phyloP scores from a whole-genome alignment of 2,113 vertebrate genomes.

The Formicarius rufipectus region DNA sequence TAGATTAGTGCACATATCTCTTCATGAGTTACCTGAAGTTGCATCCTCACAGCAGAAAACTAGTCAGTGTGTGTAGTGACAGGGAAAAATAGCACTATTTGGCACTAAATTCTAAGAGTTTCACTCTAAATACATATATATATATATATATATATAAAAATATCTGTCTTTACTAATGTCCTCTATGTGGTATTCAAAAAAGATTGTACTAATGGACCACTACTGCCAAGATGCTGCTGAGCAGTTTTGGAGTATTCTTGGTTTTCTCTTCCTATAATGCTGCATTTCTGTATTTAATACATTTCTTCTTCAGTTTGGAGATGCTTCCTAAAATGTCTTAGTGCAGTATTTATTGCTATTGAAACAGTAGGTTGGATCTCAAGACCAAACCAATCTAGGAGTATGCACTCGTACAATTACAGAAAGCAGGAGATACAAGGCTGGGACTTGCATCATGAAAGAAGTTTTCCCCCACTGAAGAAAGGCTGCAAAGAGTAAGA shows the following conservation, averaged over 20 bases:
- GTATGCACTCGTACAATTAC: rapidly evolving
- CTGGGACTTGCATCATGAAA: background rate
- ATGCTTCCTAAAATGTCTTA: background rate
- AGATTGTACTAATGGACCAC: background rate
- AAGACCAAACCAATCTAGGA: background rate
- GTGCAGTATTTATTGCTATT: background rate
- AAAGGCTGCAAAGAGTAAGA: background rate
- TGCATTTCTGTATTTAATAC: background rate
- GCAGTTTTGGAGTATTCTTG: background rate
- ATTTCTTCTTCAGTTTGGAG: background rate
- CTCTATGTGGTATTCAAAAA: background rate
- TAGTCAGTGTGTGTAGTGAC: background rate
- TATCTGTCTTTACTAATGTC: background rate
- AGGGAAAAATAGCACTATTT: background rate
- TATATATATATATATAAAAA: background rate
- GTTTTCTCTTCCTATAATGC: background rate
- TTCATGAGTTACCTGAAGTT: background rate
- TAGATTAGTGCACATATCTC: background rate
- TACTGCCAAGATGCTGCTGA: background rate
- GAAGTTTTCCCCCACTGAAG: background rate
- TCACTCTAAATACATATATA: too few relatives aligned
- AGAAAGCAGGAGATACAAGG: background rate
- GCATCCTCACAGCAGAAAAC: background rate
- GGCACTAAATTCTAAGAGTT: background rate
- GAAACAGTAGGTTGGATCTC: background rate